phyloP scores from a whole-genome alignment of 2,113 vertebrate species.

The Ammodytes marinus region DNA sequence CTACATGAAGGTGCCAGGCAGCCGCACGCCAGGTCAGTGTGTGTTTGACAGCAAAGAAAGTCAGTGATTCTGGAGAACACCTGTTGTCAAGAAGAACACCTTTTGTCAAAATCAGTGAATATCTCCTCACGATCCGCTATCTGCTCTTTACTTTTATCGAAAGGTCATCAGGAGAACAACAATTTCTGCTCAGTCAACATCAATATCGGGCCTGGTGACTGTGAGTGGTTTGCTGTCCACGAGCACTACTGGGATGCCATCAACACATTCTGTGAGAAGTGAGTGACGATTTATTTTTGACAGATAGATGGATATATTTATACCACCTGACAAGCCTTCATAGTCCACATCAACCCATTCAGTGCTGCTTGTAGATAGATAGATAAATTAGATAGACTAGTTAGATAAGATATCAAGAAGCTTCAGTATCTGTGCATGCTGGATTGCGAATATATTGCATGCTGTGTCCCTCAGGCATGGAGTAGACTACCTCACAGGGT shows the following conservation, averaged over 20 bases:
- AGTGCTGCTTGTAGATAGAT: too few species aligned
- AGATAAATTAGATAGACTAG: too few species aligned
- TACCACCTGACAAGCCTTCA: too few species aligned
- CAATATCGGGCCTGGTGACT: conserved; percentile 94
- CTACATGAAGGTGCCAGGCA: conserved; percentile 97
- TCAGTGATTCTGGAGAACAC: too few species aligned
- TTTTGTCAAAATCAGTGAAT: too few species aligned
- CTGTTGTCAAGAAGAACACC: too few species aligned
- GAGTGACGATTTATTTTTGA: conserved; percentile 43
- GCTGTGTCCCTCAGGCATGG: conserved; percentile 84
- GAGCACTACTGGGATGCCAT: conserved; percentile 93
- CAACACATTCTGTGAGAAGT: conserved; percentile 93
- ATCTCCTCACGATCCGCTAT: too few species aligned
- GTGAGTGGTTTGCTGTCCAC: conserved; percentile 95
- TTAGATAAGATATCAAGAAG: not conserved
- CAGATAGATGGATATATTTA: too few species aligned
- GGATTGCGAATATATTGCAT: not conserved
- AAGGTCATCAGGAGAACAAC: conserved; percentile 96
- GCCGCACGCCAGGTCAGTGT: conserved; percentile 90
- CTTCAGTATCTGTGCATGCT: not conserved
- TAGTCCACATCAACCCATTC: too few species aligned
- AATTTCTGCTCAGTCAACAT: conserved; percentile 96
- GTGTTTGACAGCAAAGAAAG: not conserved
- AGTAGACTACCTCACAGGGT: conserved; percentile 93
- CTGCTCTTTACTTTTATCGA: not conserved